phyloP scores from a whole-genome alignment of 2,797 vertebrate species.

The Babyrousa celebensis region DNA sequence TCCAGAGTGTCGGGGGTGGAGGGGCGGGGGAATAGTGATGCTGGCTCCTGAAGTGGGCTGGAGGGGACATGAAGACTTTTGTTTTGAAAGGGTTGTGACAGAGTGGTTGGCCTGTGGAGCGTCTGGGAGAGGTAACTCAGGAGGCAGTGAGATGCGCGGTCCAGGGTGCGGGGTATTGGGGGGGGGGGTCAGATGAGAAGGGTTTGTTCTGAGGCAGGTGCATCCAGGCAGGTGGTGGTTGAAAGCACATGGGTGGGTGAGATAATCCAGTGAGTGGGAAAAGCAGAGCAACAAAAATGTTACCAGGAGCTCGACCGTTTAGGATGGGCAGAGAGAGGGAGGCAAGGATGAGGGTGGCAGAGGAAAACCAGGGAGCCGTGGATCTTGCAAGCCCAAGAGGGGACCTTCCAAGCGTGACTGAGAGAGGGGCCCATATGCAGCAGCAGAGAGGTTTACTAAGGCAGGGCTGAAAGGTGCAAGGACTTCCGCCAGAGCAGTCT shows the following conservation, averaged over 20 bases:
- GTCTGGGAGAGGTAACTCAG: not conserved
- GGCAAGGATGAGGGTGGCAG: not conserved
- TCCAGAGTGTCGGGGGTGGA: not conserved
- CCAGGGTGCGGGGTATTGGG: fast-evolving
- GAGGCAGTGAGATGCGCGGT: not conserved
- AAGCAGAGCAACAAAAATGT: not conserved
- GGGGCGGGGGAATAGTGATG: fast-evolving
- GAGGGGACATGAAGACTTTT: not conserved
- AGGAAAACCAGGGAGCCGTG: not conserved
- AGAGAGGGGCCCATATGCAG: not conserved
- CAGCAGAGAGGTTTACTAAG: fast-evolving
- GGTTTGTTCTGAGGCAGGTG: fast-evolving
- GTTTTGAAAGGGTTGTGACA: fast-evolving
- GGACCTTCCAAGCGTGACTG: not conserved
- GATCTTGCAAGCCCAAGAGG: not conserved
- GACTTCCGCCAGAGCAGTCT: not conserved
- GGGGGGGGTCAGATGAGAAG: not conserved
- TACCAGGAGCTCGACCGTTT: fast-evolving
- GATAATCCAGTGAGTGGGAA: not conserved
- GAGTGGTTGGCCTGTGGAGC: not conserved
- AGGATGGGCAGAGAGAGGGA: not conserved
- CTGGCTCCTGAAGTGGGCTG: fast-evolving
- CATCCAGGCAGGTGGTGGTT: not conserved
- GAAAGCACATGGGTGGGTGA: not conserved
- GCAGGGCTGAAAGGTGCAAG: not conserved